Evolutionary conservation across 2,888 invertebrate genomes (phyloP), one percentile per base, ranked within the genome.

Genomic region (Andrena flavipes): DNA sequence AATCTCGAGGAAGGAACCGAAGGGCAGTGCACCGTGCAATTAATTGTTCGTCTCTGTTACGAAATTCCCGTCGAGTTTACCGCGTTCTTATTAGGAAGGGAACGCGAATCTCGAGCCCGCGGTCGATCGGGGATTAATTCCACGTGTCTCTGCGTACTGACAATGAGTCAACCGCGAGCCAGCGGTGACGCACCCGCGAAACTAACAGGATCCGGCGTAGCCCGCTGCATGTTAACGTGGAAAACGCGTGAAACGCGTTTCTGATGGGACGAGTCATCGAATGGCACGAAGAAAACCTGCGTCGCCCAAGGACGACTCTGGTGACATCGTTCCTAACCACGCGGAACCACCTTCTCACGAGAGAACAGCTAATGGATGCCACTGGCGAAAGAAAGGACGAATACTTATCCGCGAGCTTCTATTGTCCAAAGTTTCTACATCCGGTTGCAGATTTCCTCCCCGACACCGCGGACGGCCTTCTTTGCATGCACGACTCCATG

Each of bases 121-220:
- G 13, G 10, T 16, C 59, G n/a, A 75, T 75, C 23, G 20, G 8
- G 62, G 54, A 75, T 75, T 69, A 72, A 84, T 86, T 81, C 69
- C 30, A 20, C 7, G 76, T 35, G 23, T 54, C 30, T 26, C 26
- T 48, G 56, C 51, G 16, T 26, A 20, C 35, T 81, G 10, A 1
- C 56, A 56, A 56, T 56, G 82, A 87, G 79, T 87, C 87, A 87
- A 76, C 64, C 56, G 51, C 70, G 35, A 51, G 63, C 63, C 1
- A 48, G 10, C 13, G 73, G 63, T 84, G 86, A 86, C 84, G 87
- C 86, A 80, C 20, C 20, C 56, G 54, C 30, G 35, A 33, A 30
- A 8, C 26, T 70, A 81, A 72, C 70, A 67, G 74, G 64, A 86
- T 75, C 42, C 68, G 64, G 72, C 49, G 71, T 30, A 7, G 29